Evolutionary conservation across 2,888 invertebrate species (phyloP), one percentile per base, ranked within the genome.

Genomic region (Criorhina ranunculi): DNA sequence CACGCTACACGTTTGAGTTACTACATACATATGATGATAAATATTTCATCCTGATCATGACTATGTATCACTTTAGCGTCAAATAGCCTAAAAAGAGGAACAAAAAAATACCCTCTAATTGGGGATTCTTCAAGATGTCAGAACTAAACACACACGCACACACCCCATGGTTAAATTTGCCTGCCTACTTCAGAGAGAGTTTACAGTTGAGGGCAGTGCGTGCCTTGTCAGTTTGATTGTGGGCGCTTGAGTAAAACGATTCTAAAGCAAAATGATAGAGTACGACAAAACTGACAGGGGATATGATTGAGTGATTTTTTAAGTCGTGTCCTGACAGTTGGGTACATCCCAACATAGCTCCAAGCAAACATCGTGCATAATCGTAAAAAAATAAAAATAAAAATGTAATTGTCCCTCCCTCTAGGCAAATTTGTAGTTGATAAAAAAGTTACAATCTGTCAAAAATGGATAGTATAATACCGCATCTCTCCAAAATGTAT

Each of bases 221-320:
- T 64, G 46, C n/a, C 53, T 31, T 53, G 66, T 66, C 66, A 66
- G 51, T 31, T 40, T 15, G 17, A 31, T 40, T 67, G 37, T 15
- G 11, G 40, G 12, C 40, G 17, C 29, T 9, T 24, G 9, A 12
- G 11, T 12, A 35, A 17, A 9, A 4, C 5, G 15, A 19, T 37
- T 19, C 17, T 17, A 15, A 15, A 11, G 5, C 31, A n/a, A 40
- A 53, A 37, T 37, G 4, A 57, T 53, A 40, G 29, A 42, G n/a
- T 0, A 12, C 1, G 29, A 33, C 17, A 17, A 1, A 46, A 66
- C 37, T 29, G 35, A 37, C 53, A 29, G 35, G 49, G 49, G 40
- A 37, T 17, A 67, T 67, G 67, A 67, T 53, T 53, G 67, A 67
- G 15, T 67, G 40, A 53, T 67, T 67, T 49, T n/a, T 31, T n/a